Evolutionary conservation across 2,113 vertebrate genomes (phyloP), one percentile per base, ranked within the genome.

Genomic region (Pomatorhinus ruficollis): DNA sequence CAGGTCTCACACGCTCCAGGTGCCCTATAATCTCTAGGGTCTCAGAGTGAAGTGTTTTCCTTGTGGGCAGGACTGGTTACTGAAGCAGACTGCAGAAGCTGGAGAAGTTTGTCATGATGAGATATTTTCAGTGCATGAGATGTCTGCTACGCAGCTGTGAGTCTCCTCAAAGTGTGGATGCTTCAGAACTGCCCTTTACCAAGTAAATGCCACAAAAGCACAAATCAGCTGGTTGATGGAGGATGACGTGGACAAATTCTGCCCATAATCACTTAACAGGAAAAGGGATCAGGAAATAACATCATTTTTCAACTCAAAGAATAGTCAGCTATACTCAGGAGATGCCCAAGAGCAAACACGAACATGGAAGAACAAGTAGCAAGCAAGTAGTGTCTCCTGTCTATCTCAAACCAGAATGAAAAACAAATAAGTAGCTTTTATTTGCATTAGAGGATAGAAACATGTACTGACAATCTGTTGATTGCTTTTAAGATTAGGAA

Each of bases 131-230:
- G 49, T 42, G 89, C 49, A 11, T 64, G 87, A 60, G 78, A 69
- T 82, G 65, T 52, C 78, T 28, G 53, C 87, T 6, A 93, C 7
- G 15, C 74, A 91, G 84, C 90, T 70, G 70, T 31, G 71, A 72
- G 87, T 77, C 75, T 94, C 78, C 87, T 94, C 89, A 94, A 71
- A 91, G 74, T 65, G 78, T 35, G 50, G 74, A 44, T 50, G 87
- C 54, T 91, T 93, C 93, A 77, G 78, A 93, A 80, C 66, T 89
- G 84, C 84, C 87, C 95, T 86, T 94, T 71, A 75, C 92, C 87
- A 96, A 96, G 95, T 21, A 91, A 97, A 97, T 50, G 77, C 87
- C 94, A 96, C 87, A 96, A 83, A 93, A 95, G 81, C 78, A 95
- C 66, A 96, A 93, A 93, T 91, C 87, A 93, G 93, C 78, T 72